phyloP scores from a whole-genome alignment of 2,888 invertebrate genomes.

The Heteropelma amictum region DNA sequence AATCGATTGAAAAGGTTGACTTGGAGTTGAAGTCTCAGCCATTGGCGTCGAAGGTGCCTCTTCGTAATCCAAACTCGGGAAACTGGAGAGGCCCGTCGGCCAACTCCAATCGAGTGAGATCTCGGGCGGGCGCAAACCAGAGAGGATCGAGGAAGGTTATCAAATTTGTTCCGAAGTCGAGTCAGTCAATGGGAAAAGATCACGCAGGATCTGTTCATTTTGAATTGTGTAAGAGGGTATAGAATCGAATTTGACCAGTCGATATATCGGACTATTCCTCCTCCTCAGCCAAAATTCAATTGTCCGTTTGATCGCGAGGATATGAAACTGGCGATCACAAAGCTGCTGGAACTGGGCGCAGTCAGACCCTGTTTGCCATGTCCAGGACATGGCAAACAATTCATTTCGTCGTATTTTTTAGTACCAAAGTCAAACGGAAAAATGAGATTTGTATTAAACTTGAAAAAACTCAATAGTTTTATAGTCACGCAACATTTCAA shows the following conservation, averaged over 20 bases:
- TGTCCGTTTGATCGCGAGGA: not conserved
- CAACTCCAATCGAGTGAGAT: constrained; percentile 5
- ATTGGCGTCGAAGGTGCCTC: constrained; percentile 6
- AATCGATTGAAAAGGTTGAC: constrained; percentile 50
- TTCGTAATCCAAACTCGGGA: constrained; percentile 20
- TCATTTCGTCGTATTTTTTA: constrained; percentile 43
- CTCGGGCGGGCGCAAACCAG: constrained; percentile 40
- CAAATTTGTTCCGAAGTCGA: constrained; percentile 14
- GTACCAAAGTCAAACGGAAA: constrained; percentile 39
- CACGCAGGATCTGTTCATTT: constrained; percentile 39
- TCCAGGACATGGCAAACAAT: constrained; percentile 21
- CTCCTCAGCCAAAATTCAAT: constrained; percentile 22
- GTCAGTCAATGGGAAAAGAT: constrained; percentile 33
- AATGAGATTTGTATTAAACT: constrained; percentile 48
- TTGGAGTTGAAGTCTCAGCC: constrained; percentile 40
- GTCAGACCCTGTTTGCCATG: constrained; percentile 16
- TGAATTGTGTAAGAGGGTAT: constrained; percentile 52
- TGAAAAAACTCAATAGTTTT: constrained; percentile 51
- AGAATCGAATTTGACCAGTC: constrained; percentile 45
- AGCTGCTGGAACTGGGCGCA: constrained; percentile 21
- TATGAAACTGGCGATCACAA: not conserved
- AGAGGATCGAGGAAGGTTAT: constrained; percentile 13
- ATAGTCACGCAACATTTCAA: constrained; percentile 52
- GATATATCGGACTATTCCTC: constrained; percentile 27
- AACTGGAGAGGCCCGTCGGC: constrained; percentile 50